phyloP scores from a whole-genome alignment of 2,888 invertebrate genomes.

The Lamproptera curius region DNA sequence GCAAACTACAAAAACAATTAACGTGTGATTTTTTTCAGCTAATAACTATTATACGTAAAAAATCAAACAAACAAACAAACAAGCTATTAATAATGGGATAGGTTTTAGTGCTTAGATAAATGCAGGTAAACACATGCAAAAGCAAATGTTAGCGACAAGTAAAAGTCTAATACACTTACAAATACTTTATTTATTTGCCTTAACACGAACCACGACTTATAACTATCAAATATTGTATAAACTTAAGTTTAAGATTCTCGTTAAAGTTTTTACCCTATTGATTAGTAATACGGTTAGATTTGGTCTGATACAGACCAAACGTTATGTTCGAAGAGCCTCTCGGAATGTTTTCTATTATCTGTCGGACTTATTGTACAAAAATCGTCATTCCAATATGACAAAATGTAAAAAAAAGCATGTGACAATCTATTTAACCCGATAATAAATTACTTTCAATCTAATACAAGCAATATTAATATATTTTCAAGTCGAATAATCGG shows the following conservation, averaged over 20 bases:
- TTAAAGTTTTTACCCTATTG: slow-evolving; percentile 13
- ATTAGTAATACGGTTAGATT: slow-evolving; percentile 21
- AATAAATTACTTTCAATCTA: neutral
- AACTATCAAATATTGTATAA: slow-evolving; percentile 1
- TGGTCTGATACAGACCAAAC: slow-evolving; percentile 71
- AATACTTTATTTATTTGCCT: slow-evolving; percentile 36
- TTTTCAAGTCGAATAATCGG: neutral
- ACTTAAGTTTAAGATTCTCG: slow-evolving; percentile 1
- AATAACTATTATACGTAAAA: too few relatives aligned
- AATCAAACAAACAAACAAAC: neutral
- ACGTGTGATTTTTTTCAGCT: too few relatives aligned
- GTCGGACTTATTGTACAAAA: neutral
- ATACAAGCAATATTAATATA: neutral
- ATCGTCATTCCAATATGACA: neutral
- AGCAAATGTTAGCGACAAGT: slow-evolving; percentile 7
- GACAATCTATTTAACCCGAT: neutral
- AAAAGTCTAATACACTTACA: slow-evolving; percentile 30
- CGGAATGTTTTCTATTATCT: neutral
- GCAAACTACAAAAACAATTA: too few relatives aligned
- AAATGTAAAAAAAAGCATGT: neutral
- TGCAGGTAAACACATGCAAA: slow-evolving; percentile 8
- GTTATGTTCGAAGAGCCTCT: slow-evolving; percentile 24
- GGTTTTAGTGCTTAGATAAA: too few relatives aligned
- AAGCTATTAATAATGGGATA: neutral
- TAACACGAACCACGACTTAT: slow-evolving; percentile 8